phyloP scores from a whole-genome alignment of 2,797 vertebrate genomes.

The Platalea minor region DNA sequence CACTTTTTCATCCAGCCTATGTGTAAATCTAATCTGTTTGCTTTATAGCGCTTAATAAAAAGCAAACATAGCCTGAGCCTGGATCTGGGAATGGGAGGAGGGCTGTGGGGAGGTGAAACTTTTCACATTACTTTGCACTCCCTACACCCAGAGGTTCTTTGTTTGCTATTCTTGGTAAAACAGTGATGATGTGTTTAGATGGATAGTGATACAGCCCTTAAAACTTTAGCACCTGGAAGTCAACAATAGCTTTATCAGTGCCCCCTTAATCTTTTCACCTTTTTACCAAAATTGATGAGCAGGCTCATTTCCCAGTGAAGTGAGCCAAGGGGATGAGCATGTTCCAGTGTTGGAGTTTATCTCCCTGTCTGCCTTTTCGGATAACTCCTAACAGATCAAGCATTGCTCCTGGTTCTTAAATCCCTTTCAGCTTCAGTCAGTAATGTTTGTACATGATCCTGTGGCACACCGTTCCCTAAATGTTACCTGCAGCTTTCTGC shows the following conservation, averaged over 20 bases:
- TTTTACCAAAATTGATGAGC: not conserved
- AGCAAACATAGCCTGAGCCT: not conserved
- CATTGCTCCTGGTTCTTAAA: not conserved
- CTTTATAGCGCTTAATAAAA: not conserved
- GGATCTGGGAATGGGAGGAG: not conserved
- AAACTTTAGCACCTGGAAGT: not conserved
- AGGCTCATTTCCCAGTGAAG: not conserved
- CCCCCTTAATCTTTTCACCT: not conserved
- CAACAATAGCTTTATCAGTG: not conserved
- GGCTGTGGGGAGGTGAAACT: not conserved
- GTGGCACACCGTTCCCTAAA: not conserved
- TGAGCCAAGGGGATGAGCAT: not conserved
- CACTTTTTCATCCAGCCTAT: not conserved
- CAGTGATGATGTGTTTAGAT: not conserved
- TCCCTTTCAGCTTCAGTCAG: not conserved
- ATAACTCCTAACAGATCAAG: not conserved
- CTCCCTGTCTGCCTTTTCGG: not conserved
- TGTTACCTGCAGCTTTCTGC: not conserved
- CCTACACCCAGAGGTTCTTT: not conserved
- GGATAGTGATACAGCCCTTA: not conserved
- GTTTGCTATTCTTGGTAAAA: not conserved
- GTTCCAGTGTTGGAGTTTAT: not conserved
- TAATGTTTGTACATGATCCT: not conserved
- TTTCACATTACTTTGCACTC: not conserved
- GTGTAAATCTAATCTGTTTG: not conserved